Evolutionary conservation across 37 sponge, comb jelly and placozoan species (phyloP), one percentile per base, ranked within the genome.

Genomic region (Halisarca cf. caerulea): DNA sequence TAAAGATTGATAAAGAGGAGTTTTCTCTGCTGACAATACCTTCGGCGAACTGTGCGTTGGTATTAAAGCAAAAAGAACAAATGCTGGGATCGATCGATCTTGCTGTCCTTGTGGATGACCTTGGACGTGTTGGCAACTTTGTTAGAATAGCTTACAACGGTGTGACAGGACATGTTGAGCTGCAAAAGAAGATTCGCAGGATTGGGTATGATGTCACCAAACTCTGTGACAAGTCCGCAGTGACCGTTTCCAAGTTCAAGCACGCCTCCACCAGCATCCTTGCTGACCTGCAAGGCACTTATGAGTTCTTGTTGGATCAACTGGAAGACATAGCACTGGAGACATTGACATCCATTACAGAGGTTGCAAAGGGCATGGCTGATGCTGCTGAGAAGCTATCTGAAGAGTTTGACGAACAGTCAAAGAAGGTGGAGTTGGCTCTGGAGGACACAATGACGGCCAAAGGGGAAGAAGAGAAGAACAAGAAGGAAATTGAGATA

Each of bases 61-160:
- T 86, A 34, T 8, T 24, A 5, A 59, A 45, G 28, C 74, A 85
- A 44, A 80, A 24, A 14, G 59, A 59, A 20, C 66, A 77, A 6
- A 5, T 91, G 28, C 82, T 87, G 0, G 88, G 85, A 44, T 32
- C 57, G 1, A 59, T 91, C 15, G 82, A 91, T 71, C 70, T 91
- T 53, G 27, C 77, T n/a, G 58, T 88, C 18, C 85, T 91, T 70
- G 88, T 84, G 23, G 57, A 58, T 21, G 91, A 91, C 84, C 84
- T 91, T 25, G 82, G 85, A 15, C 81, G 81, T 33, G 88, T 91
- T 0, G 91, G 91, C 58, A n/a, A 51, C 5, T 91, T 82, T 42
- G 80, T 91, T 51, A 83, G 87, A 25, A 37, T 91, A 15, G 87
- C 91, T 35, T 87, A 87, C 77, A 82, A 91, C 73, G 85, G 84